These are phyloP conservation scores for Palythoa heliodiscus DNA, from an alignment of 92 coral and sea anemone genomes.

Conservation along the genomic window DNA sequence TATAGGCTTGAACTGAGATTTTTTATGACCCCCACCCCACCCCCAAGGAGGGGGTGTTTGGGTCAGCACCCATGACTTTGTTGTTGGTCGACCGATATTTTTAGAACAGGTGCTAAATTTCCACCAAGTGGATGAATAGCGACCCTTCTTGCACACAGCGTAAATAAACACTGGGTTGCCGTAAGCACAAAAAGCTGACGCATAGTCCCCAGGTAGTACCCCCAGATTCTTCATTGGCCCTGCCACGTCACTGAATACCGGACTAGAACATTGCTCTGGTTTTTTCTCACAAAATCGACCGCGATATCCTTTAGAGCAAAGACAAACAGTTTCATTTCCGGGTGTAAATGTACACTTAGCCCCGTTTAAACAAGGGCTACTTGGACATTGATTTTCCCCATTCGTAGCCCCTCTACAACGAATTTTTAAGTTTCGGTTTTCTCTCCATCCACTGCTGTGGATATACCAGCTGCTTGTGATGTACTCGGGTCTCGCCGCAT, in stretches of 20 bases:
- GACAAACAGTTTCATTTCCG: conserved; percentile 82
- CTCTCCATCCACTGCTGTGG: conserved; percentile 57
- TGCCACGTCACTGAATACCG: conserved; percentile 15
- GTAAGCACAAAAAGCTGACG: conserved; percentile 56
- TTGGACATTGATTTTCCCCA: conserved; percentile 49
- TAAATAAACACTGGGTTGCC: conserved; percentile 51
- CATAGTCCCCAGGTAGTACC: conserved; percentile 50
- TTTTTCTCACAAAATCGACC: conserved; percentile 54
- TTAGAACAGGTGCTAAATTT: conserved; percentile 46
- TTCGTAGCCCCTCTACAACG: conserved; percentile 67
- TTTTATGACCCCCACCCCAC: conserved; percentile 14
- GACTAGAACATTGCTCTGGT: conserved; percentile 48
- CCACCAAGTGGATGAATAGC: background rate
- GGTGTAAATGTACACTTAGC: conserved; percentile 65
- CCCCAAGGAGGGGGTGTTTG: conserved; percentile 27
- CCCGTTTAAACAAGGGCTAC: conserved; percentile 54
- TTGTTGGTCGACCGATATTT: background rate
- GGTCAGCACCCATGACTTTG: conserved; percentile 8
- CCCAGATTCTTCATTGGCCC: background rate
- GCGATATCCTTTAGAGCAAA: conserved; percentile 55
- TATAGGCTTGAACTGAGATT: conserved; percentile 19
- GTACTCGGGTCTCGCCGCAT: conserved; percentile 76
- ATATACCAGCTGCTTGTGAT: conserved; percentile 68
- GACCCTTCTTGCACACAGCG: conserved; percentile 52
- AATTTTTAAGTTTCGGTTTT: conserved; percentile 31